A percentile compares a stretch with the other conserved stretches of the same genome.
These are phyloP conservation scores for Lamprotornis superbus DNA, from an alignment of 2,113 vertebrate species.

Conservation along the genomic window DNA sequence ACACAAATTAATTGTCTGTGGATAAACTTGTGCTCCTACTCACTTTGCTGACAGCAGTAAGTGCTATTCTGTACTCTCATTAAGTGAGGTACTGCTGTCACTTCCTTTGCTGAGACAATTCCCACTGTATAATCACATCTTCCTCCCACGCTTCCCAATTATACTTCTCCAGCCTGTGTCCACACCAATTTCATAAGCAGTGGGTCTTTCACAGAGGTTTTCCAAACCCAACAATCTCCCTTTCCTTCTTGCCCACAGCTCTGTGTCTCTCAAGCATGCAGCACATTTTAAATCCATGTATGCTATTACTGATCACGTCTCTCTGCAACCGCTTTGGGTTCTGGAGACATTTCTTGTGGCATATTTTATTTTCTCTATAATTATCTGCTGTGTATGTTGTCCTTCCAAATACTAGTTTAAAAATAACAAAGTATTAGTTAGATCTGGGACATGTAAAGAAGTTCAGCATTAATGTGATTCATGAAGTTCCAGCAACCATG, in stretches of 20 bases:
- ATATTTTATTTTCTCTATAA: conserved; percentile 57
- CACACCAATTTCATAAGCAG: not conserved
- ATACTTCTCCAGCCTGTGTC: not conserved
- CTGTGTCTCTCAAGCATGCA: not conserved
- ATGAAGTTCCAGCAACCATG: conserved; percentile 39
- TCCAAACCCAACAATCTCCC: conserved; percentile 5
- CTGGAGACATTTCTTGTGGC: conserved; percentile 37
- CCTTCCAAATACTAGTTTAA: conserved; percentile 65
- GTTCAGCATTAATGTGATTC: conserved; percentile 40
- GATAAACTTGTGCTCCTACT: not conserved
- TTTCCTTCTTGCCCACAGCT: conserved; percentile 19
- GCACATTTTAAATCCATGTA: conserved; percentile 8
- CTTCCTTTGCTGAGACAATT: not conserved
- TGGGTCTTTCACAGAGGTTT: not conserved
- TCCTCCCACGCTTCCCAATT: not conserved
- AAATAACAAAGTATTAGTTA: conserved; percentile 66
- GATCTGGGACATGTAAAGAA: conserved; percentile 26
- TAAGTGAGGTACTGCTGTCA: not conserved
- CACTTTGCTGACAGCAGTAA: not conserved
- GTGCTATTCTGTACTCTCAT: not conserved
- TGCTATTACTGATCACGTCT: conserved; percentile 49
- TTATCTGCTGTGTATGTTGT: conserved; percentile 61
- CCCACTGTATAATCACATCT: not conserved
- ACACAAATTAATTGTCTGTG: not conserved
- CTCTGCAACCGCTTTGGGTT: conserved; percentile 43